phyloP scores from a whole-genome alignment of 1,140 invertebrate genomes.

The Saxidomus purpurata region DNA sequence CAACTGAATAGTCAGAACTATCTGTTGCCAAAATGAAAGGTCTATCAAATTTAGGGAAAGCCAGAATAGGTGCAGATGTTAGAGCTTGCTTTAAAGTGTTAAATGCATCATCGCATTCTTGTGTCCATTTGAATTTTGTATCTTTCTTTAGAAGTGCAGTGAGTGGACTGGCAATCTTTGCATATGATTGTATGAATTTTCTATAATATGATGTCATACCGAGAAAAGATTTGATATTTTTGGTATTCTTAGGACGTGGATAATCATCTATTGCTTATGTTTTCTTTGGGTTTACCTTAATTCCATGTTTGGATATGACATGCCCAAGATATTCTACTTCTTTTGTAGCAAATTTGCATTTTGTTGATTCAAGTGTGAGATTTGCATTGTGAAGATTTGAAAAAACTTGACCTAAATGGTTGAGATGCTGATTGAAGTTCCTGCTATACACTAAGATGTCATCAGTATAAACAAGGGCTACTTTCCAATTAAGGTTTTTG shows the following conservation, averaged over 20 bases:
- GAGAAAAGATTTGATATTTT: background rate
- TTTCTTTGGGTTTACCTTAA: constrained; percentile 29
- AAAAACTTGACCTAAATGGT: constrained; percentile 73
- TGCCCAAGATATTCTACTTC: constrained; percentile 68
- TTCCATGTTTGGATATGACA: constrained; percentile 56
- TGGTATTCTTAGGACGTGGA: background rate
- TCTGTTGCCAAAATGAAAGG: background rate
- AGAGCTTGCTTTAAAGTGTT: background rate
- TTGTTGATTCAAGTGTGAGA: constrained; percentile 84
- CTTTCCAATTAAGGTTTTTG: constrained; percentile 65
- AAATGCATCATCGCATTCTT: constrained; percentile 25
- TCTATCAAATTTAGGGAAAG: constrained; percentile 1
- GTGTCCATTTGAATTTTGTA: constrained; percentile 1
- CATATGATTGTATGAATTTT: constrained; percentile 29
- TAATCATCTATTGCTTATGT: background rate
- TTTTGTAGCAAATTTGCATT: constrained; percentile 67
- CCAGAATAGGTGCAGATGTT: constrained; percentile 2
- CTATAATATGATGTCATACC: background rate
- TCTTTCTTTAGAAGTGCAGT: constrained; percentile 10
- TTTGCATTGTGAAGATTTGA: background rate
- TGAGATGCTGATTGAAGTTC: constrained; percentile 85
- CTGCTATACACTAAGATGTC: constrained; percentile 72
- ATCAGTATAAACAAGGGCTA: constrained; percentile 65
- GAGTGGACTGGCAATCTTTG: constrained; percentile 54
- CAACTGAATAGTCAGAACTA: constrained; percentile 5